Evolutionary conservation across 2,888 invertebrate species (phyloP).

Genomic region (Hololepta plana): DNA sequence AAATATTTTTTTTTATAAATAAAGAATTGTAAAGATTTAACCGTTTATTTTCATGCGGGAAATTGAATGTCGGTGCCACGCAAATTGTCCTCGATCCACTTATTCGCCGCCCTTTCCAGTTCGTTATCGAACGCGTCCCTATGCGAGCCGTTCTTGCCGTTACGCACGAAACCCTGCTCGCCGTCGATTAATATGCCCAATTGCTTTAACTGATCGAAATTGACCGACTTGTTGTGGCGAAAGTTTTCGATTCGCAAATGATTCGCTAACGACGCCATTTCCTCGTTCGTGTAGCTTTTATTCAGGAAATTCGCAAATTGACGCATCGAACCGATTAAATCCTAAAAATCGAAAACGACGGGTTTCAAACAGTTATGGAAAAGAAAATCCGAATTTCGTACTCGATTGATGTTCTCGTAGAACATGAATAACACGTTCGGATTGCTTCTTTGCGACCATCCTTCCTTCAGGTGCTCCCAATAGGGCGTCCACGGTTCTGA

Average conservation of each 20-base stretch:
- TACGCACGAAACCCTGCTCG: slow-evolving; percentile 46
- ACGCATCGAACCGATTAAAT: slow-evolving; percentile 36
- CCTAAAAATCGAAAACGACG: slow-evolving; percentile 29
- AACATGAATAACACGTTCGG: slow-evolving; percentile 57
- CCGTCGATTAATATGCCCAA: slow-evolving; percentile 38
- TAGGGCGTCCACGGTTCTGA: slow-evolving; percentile 58
- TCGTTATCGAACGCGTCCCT: slow-evolving; percentile 50
- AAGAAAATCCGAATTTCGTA: no score
- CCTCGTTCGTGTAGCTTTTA: slow-evolving; percentile 31
- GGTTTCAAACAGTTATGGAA: no score
- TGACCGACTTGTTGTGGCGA: slow-evolving; percentile 62
- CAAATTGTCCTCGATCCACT: slow-evolving; percentile 50
- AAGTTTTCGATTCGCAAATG: slow-evolving; percentile 72
- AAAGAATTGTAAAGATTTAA: not conserved
- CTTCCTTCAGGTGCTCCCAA: slow-evolving; percentile 64
- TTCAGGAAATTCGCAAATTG: slow-evolving; percentile 43
- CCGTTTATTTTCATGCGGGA: slow-evolving; percentile 20
- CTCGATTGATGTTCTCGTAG: slow-evolving; percentile 61
- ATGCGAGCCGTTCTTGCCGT: slow-evolving; percentile 53
- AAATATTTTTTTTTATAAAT: not conserved
- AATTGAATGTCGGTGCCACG: slow-evolving; percentile 39
- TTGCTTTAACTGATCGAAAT: slow-evolving; percentile 43
- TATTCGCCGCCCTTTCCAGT: slow-evolving; percentile 43
- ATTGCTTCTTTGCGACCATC: slow-evolving; percentile 45
- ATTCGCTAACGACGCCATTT: slow-evolving; percentile 39